Base-by-base conservation (phyloP, 2,888 invertebrate species). In the Amiota communis region DNA sequence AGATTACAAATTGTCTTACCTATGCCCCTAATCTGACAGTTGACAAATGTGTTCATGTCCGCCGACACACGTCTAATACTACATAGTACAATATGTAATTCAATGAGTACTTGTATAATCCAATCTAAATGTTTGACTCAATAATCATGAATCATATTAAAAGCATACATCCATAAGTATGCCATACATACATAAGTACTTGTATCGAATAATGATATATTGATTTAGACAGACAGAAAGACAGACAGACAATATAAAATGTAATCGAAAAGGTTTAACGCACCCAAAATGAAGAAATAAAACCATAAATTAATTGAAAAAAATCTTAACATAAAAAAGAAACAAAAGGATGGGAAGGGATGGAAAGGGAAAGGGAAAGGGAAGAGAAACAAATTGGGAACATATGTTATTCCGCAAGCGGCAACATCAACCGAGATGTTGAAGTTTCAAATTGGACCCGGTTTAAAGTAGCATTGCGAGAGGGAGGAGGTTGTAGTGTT, bases 251-350 rank as follows among this genome's bases (percentile, higher is more conserved):
- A 8, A 59, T 11, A 17, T 20, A 17, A 59, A 15, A 10, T n/a
- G n/a, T 59, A 17, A 15, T 11, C 17, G 23, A 59, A 20, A 59
- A 59, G 23, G 10, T 17, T 59, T 9, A 59, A 59, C 59, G 20
- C 15, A 13, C 13, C 15, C 10, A 57, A 57, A 57, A 57, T 9
- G 15, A 57, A 63, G 13, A 11, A 13, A 11, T 3, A 36, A 36
- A 63, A 63, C 3, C 12, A 63, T 36, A 68, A 51, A 68, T 68
- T 68, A 68, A 68, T 68, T 68, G n/a, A 68, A 68, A 68, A 23
- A 20, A 20, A 20, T 13, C 63, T 12, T 11, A 23, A 13, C 53
- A 68, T 6, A 2, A 53, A 67, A 20, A 53, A 51, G 12, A 9
- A 65, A 48, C 65, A 65, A 65, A 51, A 49, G 49, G 3, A 67